Conservation (phyloP, 2,113 vertebrate genomes). For the Propithecus coquereli region DNA sequence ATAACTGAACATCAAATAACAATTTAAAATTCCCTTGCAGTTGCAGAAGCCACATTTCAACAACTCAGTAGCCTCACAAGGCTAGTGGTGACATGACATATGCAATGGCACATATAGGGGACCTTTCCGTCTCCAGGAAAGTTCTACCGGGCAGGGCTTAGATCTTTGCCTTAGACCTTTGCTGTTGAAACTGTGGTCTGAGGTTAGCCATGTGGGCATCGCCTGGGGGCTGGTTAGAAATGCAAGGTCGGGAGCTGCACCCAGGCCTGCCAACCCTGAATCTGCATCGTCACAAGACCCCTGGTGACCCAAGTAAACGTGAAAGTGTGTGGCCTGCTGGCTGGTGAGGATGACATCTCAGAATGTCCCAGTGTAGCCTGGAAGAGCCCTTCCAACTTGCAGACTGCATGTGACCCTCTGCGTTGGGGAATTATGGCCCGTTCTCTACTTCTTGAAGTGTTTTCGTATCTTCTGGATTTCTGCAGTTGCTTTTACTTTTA, state of each 20-base stretch:
- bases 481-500: neutral
- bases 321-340: neutral
- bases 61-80: accelerated
- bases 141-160: neutral
- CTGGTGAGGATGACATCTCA: neutral
- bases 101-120: accelerated
- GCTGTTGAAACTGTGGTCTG: accelerated
- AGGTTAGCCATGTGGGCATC: accelerated
- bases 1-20: neutral
- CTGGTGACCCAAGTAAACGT: accelerated
- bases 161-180: too few relatives aligned
- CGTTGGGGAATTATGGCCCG: neutral
- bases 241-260: neutral
- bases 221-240: neutral
- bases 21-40: neutral
- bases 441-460: neutral
- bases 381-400: neutral
- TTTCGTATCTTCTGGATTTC: neutral
- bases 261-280: neutral
- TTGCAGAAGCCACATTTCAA: neutral
- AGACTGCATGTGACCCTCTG: neutral
- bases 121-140: neutral
- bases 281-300: accelerated
- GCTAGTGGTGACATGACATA: accelerated
- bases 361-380: neutral